Evolutionary conservation across 2,797 vertebrate species (phyloP).

Genomic region (Galaxias olidus): DNA sequence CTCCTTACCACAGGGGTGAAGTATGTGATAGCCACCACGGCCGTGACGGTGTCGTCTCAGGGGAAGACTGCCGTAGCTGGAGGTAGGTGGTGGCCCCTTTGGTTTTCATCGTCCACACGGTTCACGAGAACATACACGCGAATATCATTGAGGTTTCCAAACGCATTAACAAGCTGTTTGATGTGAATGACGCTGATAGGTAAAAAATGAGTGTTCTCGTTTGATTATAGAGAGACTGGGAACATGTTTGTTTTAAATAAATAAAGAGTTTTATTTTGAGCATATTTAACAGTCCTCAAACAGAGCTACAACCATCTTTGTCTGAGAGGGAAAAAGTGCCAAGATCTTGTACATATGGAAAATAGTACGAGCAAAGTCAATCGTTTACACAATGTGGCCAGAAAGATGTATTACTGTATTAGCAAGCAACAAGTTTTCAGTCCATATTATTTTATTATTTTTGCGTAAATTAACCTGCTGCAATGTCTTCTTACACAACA

Average conservation of each 20-base stretch:
- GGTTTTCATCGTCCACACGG: too few species aligned
- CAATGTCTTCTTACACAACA: too few species aligned
- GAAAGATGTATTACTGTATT: not conserved
- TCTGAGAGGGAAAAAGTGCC: conserved; percentile 8
- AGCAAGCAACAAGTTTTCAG: not conserved
- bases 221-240: not conserved
- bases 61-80: conserved; percentile 83
- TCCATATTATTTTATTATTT: not conserved
- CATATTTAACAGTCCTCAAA: conserved; percentile 53
- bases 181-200: too few species aligned
- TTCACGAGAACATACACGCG: too few species aligned
- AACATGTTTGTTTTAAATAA: conserved; percentile 46
- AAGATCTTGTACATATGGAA: conserved; percentile 40
- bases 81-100: conserved; percentile 70
- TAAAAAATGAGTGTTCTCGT: not conserved
- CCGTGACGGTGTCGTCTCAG: conserved; percentile 79
- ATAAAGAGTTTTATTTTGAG: conserved; percentile 60
- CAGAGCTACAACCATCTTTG: conserved; percentile 16
- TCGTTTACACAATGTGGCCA: not conserved
- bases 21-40: conserved; percentile 81
- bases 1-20: conserved; percentile 62
- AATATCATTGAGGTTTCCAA: too few species aligned
- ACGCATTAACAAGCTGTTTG: too few species aligned
- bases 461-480: not conserved
- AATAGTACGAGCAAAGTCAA: conserved; percentile 10